Conservation (phyloP, 1,140 invertebrate genomes). For the Leguminivora glycinivorella region DNA sequence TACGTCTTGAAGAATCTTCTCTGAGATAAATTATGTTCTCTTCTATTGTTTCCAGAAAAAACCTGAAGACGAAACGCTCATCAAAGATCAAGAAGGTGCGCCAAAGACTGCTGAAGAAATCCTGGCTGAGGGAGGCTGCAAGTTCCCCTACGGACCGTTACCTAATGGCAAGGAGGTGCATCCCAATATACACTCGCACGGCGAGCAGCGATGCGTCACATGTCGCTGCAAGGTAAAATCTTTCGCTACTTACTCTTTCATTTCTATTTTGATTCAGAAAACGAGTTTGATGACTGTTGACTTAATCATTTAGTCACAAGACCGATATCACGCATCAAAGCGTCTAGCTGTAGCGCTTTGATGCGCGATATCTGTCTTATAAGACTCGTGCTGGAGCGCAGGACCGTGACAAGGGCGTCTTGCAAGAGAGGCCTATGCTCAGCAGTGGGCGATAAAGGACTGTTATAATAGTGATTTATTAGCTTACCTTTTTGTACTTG, state of each 20-base stretch:
- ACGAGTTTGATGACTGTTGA: neutral
- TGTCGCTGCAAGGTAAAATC: slow-evolving; percentile 91
- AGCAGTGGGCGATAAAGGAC: too few species aligned
- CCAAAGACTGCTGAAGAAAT: slow-evolving; percentile 82
- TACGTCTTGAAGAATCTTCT: neutral
- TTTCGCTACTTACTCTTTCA: too few species aligned
- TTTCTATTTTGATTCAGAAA: too few species aligned
- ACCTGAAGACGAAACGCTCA: slow-evolving; percentile 65
- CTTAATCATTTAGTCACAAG: neutral
- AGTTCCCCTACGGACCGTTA: slow-evolving; percentile 84
- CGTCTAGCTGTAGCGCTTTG: neutral
- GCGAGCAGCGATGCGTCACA: slow-evolving; percentile 91
- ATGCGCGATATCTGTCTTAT: neutral
- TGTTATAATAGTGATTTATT: too few species aligned
- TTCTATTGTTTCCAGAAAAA: slow-evolving; percentile 54
- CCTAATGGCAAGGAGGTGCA: slow-evolving; percentile 92
- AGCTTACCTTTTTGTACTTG: slow-evolving; percentile 2
- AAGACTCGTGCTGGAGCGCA: too few species aligned
- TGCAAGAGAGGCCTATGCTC: too few species aligned
- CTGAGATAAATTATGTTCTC: neutral
- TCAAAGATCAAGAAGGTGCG: slow-evolving; percentile 77
- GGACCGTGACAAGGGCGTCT: too few species aligned
- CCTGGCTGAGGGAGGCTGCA: slow-evolving; percentile 87
- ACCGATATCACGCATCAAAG: too few species aligned
- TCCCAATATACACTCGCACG: slow-evolving; percentile 89